Evolutionary conservation across 2,797 vertebrate species (phyloP).

Genomic region (Hozukius guyotensis): DNA sequence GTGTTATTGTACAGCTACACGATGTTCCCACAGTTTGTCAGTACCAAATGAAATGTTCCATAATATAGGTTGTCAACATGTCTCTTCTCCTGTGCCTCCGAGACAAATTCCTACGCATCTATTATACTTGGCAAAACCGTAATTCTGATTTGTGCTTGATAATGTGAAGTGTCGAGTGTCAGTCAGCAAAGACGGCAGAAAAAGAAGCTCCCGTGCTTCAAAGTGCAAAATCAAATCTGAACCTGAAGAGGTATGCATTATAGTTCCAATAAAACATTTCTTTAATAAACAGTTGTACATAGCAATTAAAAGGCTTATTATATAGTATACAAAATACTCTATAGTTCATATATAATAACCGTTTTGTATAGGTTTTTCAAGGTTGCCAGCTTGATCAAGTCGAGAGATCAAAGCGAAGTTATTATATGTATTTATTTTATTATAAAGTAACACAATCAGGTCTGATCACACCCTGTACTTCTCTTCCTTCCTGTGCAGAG

Average conservation of each 20-base stretch:
- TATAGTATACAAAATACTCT: neutral
- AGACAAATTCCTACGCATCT: slow-evolving; percentile 41
- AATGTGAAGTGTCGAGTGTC: neutral
- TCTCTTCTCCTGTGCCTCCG: slow-evolving; percentile 26
- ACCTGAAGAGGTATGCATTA: neutral
- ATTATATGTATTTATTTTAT: neutral
- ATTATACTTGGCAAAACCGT: slow-evolving; percentile 25
- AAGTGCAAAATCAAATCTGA: slow-evolving; percentile 10
- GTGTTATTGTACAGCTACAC: neutral
- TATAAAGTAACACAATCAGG: neutral
- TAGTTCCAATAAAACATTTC: neutral
- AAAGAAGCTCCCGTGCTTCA: neutral
- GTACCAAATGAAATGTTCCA: neutral
- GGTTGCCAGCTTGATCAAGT: neutral
- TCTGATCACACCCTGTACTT: neutral
- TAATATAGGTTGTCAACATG: slow-evolving; percentile 20
- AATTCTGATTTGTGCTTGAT: slow-evolving; percentile 11
- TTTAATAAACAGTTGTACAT: neutral
- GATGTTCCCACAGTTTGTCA: slow-evolving; percentile 21
- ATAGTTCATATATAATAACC: neutral
- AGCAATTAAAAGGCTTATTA: neutral
- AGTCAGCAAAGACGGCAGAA: neutral
- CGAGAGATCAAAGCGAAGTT: neutral
- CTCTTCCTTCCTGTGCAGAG: neutral
- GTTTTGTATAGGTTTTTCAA: neutral